Evolutionary conservation across 1,140 invertebrate genomes (phyloP).

Genomic region (Leptestheria dahalacensis): DNA sequence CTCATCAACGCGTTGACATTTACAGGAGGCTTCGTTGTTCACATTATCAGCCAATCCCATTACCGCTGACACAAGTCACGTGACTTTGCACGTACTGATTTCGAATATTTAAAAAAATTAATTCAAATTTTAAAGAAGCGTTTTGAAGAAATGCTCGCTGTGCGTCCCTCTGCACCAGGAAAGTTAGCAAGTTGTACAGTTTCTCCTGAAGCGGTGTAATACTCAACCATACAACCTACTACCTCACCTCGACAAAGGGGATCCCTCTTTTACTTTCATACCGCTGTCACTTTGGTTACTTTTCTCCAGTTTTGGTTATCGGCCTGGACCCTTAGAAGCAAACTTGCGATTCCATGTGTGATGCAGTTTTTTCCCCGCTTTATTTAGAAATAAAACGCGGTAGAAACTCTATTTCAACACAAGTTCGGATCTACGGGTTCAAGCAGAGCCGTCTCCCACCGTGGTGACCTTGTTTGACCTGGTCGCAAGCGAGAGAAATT

Average conservation of each 20-base stretch:
- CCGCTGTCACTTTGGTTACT: neutral
- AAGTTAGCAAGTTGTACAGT: conserved; percentile 64
- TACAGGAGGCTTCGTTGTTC: too few species aligned
- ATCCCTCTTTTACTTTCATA: neutral
- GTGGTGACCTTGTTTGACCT: neutral
- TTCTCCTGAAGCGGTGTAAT: conserved; percentile 41
- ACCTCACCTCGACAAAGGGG: conserved; percentile 42
- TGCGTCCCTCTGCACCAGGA: conserved; percentile 32
- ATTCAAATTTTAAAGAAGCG: too few species aligned
- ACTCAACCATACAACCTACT: conserved; percentile 62
- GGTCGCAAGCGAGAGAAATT: too few species aligned
- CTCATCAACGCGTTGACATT: too few species aligned
- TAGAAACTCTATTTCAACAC: conserved; percentile 24
- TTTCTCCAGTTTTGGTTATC: conserved; percentile 11
- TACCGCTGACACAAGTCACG: too few species aligned
- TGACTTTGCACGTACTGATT: too few species aligned
- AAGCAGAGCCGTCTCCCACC: conserved; percentile 31
- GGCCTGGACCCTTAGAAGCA: conserved; percentile 32
- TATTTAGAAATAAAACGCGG: conserved; percentile 5
- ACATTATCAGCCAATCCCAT: too few species aligned
- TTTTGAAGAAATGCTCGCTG: too few species aligned
- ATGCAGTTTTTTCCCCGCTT: too few species aligned
- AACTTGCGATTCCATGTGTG: conserved; percentile 27
- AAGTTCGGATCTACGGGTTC: conserved; percentile 37
- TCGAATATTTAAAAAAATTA: too few species aligned